Evolutionary conservation across 2,113 vertebrate species (phyloP), one percentile per base, ranked within the genome.

Genomic region (Irena cyanogastra): DNA sequence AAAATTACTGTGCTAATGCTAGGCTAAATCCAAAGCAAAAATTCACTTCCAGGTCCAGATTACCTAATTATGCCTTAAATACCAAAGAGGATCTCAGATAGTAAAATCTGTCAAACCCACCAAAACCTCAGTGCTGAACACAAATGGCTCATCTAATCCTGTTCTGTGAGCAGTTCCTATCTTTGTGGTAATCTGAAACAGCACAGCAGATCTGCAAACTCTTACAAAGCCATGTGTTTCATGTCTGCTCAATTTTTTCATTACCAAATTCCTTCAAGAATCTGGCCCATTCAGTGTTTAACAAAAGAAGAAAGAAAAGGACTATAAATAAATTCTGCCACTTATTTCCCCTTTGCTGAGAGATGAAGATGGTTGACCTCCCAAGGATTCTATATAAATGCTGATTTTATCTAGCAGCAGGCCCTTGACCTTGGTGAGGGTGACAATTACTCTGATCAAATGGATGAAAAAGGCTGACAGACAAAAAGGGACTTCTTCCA

Each of bases 401-500:
- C 47, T 92, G 89, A 95, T 97, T 94, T 94, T 94, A 94, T 94
- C 94, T 95, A 92, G 66, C 94, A 94, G 78, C 69, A 95, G 82
- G 70, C 75, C 75, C 69, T 77, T 71, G 71, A 86, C 84, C 90
- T 97, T 94, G 61, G 69, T 79, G 59, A 95, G 72, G 91, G 79
- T 95, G 93, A 98, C 81, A 95, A 95, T 95, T 94, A 90, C 81
- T 90, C 68, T 52, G 22, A 93, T 86, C 85, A 97, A 96, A 93
- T 57, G 28, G 56, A 69, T 82, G 83, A 94, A 96, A 97, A 97
- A 95, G 37, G 54, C 89, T 97, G 61, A 90, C 77, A 88, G 93
- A 96, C 7, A 11, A 89, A 92, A 84, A 92, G 39, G 68, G 10
- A 70, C 70, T 71, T 90, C 10, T 65, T 93, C 66, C n/a, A 89